Base-by-base conservation (phyloP, 2,113 vertebrate species). In the Dascyllus trimaculatus region DNA sequence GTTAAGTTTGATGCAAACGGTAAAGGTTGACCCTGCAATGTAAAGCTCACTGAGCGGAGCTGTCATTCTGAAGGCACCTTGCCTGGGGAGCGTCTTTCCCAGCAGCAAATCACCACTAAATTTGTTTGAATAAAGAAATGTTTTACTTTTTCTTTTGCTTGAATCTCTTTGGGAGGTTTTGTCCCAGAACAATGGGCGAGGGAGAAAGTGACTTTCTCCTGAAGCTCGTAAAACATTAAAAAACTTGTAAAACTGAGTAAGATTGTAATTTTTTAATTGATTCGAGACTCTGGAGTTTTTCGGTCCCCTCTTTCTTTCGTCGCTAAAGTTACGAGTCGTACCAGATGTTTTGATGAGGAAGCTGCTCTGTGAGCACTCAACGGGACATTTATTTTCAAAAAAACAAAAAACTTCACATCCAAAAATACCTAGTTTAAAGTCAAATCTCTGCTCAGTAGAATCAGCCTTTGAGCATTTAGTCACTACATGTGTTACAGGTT, bases 21-120 rank as follows among this genome's bases (percentile, higher is more conserved):
- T 93, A 95, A 95, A 96, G 94, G 95, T 94, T 93, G 94, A 96
- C 95, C 94, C 56, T 76, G 79, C 71, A 62, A 78, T 67, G 69
- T 52, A 26, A 78, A 29, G 69, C 78, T 78, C 4, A 24, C 61
- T 40, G 68, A 80, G 81, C 62, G 57, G 74, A 81, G 61, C 79
- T 25, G 57, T 78, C 77, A 60, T 57, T 63, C 71, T 77, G 60
- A 75, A 76, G 80, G 72, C 84, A 75, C 70, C 82, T 80, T 59
- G 32, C 11, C 62, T 48, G 38, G 70, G 71, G 25, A 51, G 38
- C n/a, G n/a, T 14, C 49, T 26, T 43, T 70, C 70, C 57, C 19
- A 15, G 70, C 58, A 57, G 46, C 21, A 60, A 73, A 78, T 81
- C 19, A 73, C 86, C 76, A 76, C 84, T 81, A 78, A 85, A 80